These are phyloP conservation scores for Plebejus melissa DNA, from an alignment of 2,888 invertebrate genomes.

Conservation along the genomic window DNA sequence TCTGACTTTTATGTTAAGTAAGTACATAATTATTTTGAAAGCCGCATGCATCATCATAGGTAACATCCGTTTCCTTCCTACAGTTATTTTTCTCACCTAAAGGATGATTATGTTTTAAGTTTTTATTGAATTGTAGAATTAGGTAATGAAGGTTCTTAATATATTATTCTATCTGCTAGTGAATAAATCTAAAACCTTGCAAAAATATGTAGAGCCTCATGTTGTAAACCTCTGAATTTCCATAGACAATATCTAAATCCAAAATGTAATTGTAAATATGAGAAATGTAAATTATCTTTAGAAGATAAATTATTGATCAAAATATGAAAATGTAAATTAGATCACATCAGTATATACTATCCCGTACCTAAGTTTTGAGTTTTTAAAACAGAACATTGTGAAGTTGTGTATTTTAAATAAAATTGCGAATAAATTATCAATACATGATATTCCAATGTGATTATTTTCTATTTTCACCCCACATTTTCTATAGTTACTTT, in stretches of 20 bases:
- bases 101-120: too few relatives aligned
- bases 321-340: slow-evolving; percentile 64
- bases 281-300: slow-evolving; percentile 66
- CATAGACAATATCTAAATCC: slow-evolving; percentile 48
- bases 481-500: neutral
- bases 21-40: too few relatives aligned
- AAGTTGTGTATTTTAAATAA: slow-evolving; percentile 79
- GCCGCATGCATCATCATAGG: too few relatives aligned
- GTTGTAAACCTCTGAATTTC: slow-evolving; percentile 32
- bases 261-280: slow-evolving; percentile 65
- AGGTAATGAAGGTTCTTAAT: too few relatives aligned
- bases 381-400: slow-evolving; percentile 75
- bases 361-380: slow-evolving; percentile 76
- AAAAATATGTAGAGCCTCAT: neutral
- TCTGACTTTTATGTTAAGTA: neutral
- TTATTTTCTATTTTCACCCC: slow-evolving; percentile 41
- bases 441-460: slow-evolving; percentile 64
- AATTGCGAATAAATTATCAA: slow-evolving; percentile 79
- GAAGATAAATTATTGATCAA: slow-evolving; percentile 59
- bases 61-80: too few relatives aligned
- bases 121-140: too few relatives aligned
- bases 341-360: slow-evolving; percentile 67
- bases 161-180: too few relatives aligned
- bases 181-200: too few relatives aligned
- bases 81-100: too few relatives aligned